phyloP scores from a whole-genome alignment of 2,797 vertebrate genomes.

The Otolemur crassicaudatus region DNA sequence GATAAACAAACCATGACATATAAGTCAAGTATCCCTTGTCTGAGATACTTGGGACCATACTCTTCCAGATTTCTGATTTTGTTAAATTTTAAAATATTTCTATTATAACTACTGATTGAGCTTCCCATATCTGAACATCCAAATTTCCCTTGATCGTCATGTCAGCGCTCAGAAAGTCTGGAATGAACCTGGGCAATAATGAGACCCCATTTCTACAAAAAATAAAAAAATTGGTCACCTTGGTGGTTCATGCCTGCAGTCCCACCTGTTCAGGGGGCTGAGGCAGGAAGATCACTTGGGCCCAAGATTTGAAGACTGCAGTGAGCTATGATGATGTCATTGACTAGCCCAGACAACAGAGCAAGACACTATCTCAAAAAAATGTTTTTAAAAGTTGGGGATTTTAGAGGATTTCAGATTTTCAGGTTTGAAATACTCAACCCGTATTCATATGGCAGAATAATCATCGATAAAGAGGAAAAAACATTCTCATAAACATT shows the following conservation, averaged over 20 bases:
- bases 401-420: background rate
- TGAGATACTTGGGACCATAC: background rate
- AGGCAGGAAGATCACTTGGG: too few species aligned
- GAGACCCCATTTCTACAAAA: background rate
- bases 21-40: background rate
- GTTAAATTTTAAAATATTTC: background rate
- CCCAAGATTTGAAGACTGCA: too few species aligned
- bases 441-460: background rate
- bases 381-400: background rate
- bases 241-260: too few species aligned
- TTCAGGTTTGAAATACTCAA: background rate
- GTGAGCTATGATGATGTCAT: too few species aligned
- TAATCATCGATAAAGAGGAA: background rate
- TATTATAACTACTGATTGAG: background rate
- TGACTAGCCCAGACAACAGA: too few species aligned
- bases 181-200: background rate
- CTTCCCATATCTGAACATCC: background rate
- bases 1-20: background rate
- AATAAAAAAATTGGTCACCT: background rate
- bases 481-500: too few species aligned
- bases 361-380: background rate
- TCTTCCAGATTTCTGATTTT: background rate
- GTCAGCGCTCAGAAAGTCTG: background rate
- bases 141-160: background rate
- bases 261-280: too few species aligned